Evolutionary conservation across 2,113 vertebrate genomes (phyloP).

Genomic region (Garra rufa): DNA sequence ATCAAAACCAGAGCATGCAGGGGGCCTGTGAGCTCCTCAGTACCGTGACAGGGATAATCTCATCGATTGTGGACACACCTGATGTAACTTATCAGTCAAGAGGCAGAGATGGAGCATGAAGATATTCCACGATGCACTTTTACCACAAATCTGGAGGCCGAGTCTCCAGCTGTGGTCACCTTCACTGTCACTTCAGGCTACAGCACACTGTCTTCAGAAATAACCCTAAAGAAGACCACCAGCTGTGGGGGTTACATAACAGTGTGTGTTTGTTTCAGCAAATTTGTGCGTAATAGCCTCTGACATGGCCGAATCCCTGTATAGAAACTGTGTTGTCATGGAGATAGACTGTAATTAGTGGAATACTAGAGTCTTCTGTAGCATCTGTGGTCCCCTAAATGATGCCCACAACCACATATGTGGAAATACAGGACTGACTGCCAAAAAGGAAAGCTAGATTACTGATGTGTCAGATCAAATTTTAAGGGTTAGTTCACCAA

Average conservation of each 20-base stretch:
- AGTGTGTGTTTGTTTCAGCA: slow-evolving; percentile 19
- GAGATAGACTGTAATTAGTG: slow-evolving; percentile 62
- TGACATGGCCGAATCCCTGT: slow-evolving; percentile 50
- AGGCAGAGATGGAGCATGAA: not conserved
- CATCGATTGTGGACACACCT: slow-evolving; percentile 35
- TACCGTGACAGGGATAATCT: slow-evolving; percentile 17
- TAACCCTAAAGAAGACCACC: slow-evolving; percentile 50
- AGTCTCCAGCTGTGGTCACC: slow-evolving; percentile 2
- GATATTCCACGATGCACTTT: slow-evolving; percentile 6
- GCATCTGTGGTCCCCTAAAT: slow-evolving; percentile 58
- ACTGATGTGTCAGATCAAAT: not conserved
- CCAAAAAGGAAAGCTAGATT: slow-evolving; percentile 23
- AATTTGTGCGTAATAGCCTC: slow-evolving; percentile 40
- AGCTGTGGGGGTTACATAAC: slow-evolving; percentile 39
- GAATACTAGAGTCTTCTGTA: slow-evolving; percentile 60
- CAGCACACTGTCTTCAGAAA: slow-evolving; percentile 33
- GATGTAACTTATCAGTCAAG: slow-evolving; percentile 39
- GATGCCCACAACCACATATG: slow-evolving; percentile 42
- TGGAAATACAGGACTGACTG: slow-evolving; percentile 36
- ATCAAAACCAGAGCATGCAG: slow-evolving; percentile 18
- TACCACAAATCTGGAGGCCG: slow-evolving; percentile 10
- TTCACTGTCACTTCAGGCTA: slow-evolving; percentile 22
- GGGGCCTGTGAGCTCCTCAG: not conserved
- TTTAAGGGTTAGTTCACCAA: too few relatives aligned
- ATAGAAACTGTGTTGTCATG: slow-evolving; percentile 63